Evolutionary conservation across 2,888 invertebrate genomes (phyloP).

Genomic region (Laspeyria flexula): DNA sequence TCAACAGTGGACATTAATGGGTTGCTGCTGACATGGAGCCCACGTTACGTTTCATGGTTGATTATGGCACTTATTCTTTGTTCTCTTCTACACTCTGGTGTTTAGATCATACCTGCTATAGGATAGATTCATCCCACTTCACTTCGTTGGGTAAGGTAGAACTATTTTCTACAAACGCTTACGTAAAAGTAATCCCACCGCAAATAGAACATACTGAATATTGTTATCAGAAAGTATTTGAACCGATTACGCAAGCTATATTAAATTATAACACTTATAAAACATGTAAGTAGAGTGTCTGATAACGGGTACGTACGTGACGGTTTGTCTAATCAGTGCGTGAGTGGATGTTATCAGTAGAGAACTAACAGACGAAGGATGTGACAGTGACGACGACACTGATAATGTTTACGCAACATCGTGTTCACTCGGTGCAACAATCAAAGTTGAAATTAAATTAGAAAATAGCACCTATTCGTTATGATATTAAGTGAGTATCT

Average conservation of each 20-base stretch:
- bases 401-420: slow-evolving; percentile 14
- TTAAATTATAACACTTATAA: slow-evolving; percentile 7
- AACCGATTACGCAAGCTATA: slow-evolving; percentile 10
- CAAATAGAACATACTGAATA: neutral
- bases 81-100: too few relatives aligned
- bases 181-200: too few relatives aligned
- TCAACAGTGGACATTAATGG: too few relatives aligned
- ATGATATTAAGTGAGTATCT: neutral
- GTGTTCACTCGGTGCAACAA: neutral
- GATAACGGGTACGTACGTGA: slow-evolving; percentile 11
- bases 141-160: too few relatives aligned
- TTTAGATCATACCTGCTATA: too few relatives aligned
- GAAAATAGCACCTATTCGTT: neutral
- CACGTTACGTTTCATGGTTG: too few relatives aligned
- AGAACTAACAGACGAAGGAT: slow-evolving; percentile 18
- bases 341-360: slow-evolving; percentile 20
- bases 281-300: neutral
- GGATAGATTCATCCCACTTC: too few relatives aligned
- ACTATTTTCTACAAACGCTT: too few relatives aligned
- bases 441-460: neutral
- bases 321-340: slow-evolving; percentile 21
- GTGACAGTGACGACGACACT: slow-evolving; percentile 3
- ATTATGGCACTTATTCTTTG: too few relatives aligned
- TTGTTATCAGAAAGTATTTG: slow-evolving; percentile 7
- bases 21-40: too few relatives aligned